Conservation (phyloP, 2,888 invertebrate genomes). For the Drosophila borealis region DNA sequence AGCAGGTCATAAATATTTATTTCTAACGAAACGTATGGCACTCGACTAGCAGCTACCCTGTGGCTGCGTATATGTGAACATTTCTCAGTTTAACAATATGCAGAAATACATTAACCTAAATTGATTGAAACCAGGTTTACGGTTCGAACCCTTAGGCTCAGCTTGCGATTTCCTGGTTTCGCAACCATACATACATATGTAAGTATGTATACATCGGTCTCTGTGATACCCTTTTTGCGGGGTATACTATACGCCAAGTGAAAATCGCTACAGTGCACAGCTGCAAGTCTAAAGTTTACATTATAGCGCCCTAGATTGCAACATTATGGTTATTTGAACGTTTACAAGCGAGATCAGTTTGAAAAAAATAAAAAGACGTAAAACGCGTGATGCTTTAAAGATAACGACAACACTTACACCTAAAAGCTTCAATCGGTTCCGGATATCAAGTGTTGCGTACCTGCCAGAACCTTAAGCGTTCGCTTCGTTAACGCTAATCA, state of each 20-base stretch:
- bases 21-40: background rate
- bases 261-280: background rate
- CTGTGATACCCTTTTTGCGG: too few relatives aligned
- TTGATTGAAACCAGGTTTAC: too few relatives aligned
- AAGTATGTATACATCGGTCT: too few relatives aligned
- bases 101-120: too few relatives aligned
- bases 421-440: slow-evolving; percentile 25
- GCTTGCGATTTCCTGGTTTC: too few relatives aligned
- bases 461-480: slow-evolving; percentile 7
- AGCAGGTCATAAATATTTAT: background rate
- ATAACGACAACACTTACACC: slow-evolving; percentile 8
- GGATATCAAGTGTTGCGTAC: slow-evolving; percentile 23
- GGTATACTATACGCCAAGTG: too few relatives aligned
- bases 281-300: slow-evolving; percentile 26
- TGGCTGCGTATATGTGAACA: too few relatives aligned
- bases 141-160: too few relatives aligned
- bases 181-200: too few relatives aligned
- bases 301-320: slow-evolving; percentile 21
- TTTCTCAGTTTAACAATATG: too few relatives aligned
- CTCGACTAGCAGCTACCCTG: background rate
- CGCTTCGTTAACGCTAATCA: slow-evolving; percentile 21
- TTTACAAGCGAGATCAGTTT: background rate
- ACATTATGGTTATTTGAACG: slow-evolving; percentile 14
- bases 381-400: slow-evolving; percentile 22
- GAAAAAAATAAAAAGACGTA: background rate